Percentiles rank a stretch among this genome's conserved stretches.
Evolutionary conservation across 2,888 invertebrate genomes (phyloP).

Genomic region (Amblyjoppa fuscipennis): DNA sequence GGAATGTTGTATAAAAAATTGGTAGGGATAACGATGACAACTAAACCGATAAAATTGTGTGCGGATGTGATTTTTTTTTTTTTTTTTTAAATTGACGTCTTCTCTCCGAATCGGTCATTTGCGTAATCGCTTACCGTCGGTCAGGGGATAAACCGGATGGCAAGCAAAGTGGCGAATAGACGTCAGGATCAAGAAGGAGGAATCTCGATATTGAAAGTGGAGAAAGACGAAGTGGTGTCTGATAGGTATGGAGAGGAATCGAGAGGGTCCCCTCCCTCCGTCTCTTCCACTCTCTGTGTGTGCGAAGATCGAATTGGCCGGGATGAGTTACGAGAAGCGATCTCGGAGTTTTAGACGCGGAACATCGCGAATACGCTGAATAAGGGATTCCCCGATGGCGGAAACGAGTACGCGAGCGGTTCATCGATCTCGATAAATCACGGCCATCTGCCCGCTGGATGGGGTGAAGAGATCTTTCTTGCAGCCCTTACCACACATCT

Average conservation of each 20-base stretch:
- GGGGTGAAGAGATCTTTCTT: constrained; percentile 45
- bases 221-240: constrained; percentile 58
- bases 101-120: not conserved
- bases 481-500: constrained; percentile 6
- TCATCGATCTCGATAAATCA: constrained; percentile 76
- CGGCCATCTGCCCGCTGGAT: constrained; percentile 52
- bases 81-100: not conserved
- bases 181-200: constrained; percentile 39
- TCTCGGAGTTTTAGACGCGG: constrained; percentile 58
- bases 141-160: constrained; percentile 17
- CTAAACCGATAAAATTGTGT: not conserved
- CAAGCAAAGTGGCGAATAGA: constrained; percentile 32
- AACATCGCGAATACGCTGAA: constrained; percentile 71
- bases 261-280: not conserved
- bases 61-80: not conserved
- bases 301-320: constrained; percentile 49
- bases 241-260: constrained; percentile 24
- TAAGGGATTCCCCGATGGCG: constrained; percentile 68
- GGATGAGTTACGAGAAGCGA: constrained; percentile 72
- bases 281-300: not conserved
- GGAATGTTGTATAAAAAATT: too few species aligned
- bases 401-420: constrained; percentile 50
- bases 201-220: constrained; percentile 65
- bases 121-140: constrained; percentile 35
- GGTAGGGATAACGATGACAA: not conserved